phyloP scores from a whole-genome alignment of 2,888 invertebrate species.

The Gerris lacustris region DNA sequence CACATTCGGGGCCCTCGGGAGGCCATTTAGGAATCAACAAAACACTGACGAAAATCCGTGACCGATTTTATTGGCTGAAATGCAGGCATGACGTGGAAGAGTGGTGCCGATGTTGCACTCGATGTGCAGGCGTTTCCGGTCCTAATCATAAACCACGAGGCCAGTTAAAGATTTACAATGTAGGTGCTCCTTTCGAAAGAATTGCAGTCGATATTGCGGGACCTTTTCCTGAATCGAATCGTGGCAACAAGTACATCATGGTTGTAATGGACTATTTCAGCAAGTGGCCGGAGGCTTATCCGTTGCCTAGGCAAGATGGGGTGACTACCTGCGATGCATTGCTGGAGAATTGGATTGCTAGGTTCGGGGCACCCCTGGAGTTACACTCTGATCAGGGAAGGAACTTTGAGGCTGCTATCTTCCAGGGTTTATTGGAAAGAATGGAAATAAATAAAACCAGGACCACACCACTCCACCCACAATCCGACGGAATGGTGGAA shows the following conservation, averaged over 20 bases:
- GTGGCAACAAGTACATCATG: conserved; percentile 29
- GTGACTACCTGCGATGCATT: conserved; percentile 31
- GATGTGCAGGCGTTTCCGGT: conserved; percentile 25
- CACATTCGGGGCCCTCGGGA: conserved; percentile 28
- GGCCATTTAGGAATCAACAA: conserved; percentile 32
- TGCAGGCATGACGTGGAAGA: conserved; percentile 24
- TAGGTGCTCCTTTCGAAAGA: conserved; percentile 26
- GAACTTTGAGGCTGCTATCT: conserved; percentile 31
- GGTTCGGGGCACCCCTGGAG: conserved; percentile 25
- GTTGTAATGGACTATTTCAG: conserved; percentile 29
- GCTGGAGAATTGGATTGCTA: conserved; percentile 24
- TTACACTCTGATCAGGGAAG: conserved; percentile 31
- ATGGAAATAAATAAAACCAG: conserved; percentile 30
- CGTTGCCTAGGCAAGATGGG: conserved; percentile 33
- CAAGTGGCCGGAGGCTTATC: conserved; percentile 31
- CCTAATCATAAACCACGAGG: conserved; percentile 18
- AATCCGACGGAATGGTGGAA: conserved; percentile 28
- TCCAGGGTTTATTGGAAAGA: conserved; percentile 26
- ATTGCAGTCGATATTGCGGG: conserved; percentile 28
- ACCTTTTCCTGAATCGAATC: conserved; percentile 25
- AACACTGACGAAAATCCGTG: conserved; percentile 28
- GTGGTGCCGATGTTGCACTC: conserved; percentile 28
- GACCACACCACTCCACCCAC: conserved; percentile 27
- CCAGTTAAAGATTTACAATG: conserved; percentile 27
- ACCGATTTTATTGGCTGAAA: conserved; percentile 29